Conservation (phyloP, 2,888 invertebrate species). For the Drosophila sordidula region DNA sequence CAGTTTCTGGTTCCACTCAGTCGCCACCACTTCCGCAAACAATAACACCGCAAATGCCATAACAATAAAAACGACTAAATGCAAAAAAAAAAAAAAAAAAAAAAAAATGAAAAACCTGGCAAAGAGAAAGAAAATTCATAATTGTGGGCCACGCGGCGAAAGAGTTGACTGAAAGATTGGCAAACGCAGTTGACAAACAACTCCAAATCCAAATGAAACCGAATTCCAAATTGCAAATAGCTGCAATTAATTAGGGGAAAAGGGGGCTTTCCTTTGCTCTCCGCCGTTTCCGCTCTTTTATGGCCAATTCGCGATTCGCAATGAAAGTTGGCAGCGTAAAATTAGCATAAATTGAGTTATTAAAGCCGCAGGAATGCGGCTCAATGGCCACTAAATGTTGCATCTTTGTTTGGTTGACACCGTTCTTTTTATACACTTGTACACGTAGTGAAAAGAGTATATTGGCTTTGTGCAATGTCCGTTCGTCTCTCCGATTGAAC, state of each 20-base stretch:
- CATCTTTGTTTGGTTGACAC: conserved; percentile 51
- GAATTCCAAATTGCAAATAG: conserved; percentile 51
- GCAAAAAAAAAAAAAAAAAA: conserved; percentile 3
- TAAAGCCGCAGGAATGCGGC: conserved; percentile 66
- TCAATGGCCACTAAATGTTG: conserved; percentile 44
- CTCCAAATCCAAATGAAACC: conserved; percentile 29
- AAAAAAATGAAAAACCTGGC: conserved; percentile 1
- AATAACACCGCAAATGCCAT: conserved; percentile 53
- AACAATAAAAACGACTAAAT: conserved; percentile 40
- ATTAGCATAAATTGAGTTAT: conserved; percentile 68
- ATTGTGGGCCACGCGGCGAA: not conserved
- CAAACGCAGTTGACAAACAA: conserved; percentile 30
- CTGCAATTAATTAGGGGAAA: conserved; percentile 47
- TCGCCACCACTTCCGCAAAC: conserved; percentile 62
- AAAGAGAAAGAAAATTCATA: conserved; percentile 22
- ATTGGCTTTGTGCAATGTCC: too few species aligned
- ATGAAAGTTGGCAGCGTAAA: conserved; percentile 57
- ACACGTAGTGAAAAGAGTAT: too few species aligned
- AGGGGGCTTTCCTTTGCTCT: not conserved
- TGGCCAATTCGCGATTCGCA: conserved; percentile 41
- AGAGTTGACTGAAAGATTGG: conserved; percentile 28
- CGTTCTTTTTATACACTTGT: conserved; percentile 31
- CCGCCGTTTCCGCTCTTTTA: conserved; percentile 10
- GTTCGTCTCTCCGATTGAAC: too few species aligned
- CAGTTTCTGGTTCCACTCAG: conserved; percentile 37